Conservation (phyloP, 2,888 invertebrate species). For the Brachylomia viminalis region DNA sequence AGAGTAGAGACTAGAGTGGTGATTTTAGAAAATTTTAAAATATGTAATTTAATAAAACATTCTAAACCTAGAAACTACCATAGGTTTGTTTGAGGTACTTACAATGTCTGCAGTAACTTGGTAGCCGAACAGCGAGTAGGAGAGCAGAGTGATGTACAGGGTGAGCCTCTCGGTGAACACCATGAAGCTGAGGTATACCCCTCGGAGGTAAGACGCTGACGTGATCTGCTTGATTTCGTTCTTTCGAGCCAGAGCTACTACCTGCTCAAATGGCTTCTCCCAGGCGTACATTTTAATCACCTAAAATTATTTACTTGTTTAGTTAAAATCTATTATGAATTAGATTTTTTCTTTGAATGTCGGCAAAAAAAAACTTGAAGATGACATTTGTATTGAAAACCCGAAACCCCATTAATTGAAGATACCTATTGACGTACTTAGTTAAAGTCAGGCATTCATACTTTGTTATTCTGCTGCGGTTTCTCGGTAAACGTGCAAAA, state of each 20-base stretch:
- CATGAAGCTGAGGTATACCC: constrained; percentile 92
- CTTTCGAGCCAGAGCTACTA: constrained; percentile 94
- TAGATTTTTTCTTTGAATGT: neutral
- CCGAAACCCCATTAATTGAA: neutral
- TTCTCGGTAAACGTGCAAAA: constrained; percentile 29
- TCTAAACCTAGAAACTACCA: neutral
- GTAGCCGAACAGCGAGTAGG: constrained; percentile 93
- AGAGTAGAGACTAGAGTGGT: neutral
- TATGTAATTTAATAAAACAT: neutral
- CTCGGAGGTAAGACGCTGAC: constrained; percentile 92
- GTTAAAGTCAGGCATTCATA: constrained; percentile 15
- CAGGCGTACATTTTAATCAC: constrained; percentile 99
- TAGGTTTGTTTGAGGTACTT: constrained; percentile 67
- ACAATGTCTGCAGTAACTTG: constrained; percentile 90
- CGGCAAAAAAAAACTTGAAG: constrained; percentile 1
- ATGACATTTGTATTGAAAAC: constrained; percentile 14
- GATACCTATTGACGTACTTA: neutral
- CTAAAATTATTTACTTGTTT: constrained; percentile 81
- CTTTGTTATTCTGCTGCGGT: constrained; percentile 17
- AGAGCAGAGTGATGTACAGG: constrained; percentile 94
- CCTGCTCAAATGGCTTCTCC: constrained; percentile 96
- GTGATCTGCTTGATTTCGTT: constrained; percentile 92
- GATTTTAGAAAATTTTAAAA: no score
- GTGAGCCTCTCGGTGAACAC: constrained; percentile 97
- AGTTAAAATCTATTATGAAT: constrained; percentile 4